Evolutionary conservation across 2,113 vertebrate genomes (phyloP), one percentile per base, ranked within the genome.

Genomic region (Sitta europaea): DNA sequence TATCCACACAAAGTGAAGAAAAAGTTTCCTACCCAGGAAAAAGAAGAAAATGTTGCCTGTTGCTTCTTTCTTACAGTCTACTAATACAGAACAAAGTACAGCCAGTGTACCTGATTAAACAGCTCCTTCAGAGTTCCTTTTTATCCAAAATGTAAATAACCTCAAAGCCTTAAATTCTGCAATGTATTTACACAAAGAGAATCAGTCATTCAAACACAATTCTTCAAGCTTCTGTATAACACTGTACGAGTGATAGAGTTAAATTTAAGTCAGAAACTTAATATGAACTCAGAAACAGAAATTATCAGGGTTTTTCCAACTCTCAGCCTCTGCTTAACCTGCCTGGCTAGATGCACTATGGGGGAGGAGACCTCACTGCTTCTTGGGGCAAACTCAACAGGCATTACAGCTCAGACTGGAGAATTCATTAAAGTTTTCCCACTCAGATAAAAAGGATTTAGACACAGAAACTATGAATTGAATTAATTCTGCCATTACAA

Each of bases 1-100:
- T 95, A 92, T 96, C 86, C 78, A 94, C 68, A 95, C 73, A 94
- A 89, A 94, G 15, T 83, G 28, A 93, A 92, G 40, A 62, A 94
- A 92, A 11, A 45, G 54, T 21, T 31, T 74, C 59, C n/a, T 93
- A 51, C 21, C 17, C 47, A 51, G 51, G 71, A 83, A 93, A 88
- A 90, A 72, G 38, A 89, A 88, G 38, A 80, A 92, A 78, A 29
- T 2, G 8, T 58, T 86, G 58, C 54, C 28, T 79, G 11, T 36
- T 88, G 86, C 55, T 80, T 90, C 92, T 91, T 74, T 54, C 55
- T 90, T 71, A 43, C 7, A 59, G 28, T 27, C 43, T 70, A 88
- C 29, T 74, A 85, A 83, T 13, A 85, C 17, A 57, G 75, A 88
- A 90, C 10, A 15, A 43, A 43, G 24, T 40, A 50, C 16, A 51